Conservation (phyloP, 2,888 invertebrate species). For the Himalopsyche tibetana region DNA sequence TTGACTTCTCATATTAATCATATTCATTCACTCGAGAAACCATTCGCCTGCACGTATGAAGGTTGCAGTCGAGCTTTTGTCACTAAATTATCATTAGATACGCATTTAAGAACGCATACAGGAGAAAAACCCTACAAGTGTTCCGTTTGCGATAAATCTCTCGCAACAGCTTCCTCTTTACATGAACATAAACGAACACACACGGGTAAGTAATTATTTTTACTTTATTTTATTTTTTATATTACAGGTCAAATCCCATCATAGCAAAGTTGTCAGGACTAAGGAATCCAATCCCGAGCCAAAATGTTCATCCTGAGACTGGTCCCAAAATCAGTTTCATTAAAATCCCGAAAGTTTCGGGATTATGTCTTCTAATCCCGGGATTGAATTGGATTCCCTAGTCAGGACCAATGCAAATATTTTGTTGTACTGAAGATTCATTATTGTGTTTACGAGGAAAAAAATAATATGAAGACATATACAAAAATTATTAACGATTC, state of each 20-base stretch:
- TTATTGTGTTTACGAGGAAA: too few species aligned
- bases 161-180: conserved; percentile 65
- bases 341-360: too few species aligned
- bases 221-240: not conserved
- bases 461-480: too few species aligned
- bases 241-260: not conserved
- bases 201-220: conserved; percentile 58
- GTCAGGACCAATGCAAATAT: too few species aligned
- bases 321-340: too few species aligned
- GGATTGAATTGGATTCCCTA: too few species aligned
- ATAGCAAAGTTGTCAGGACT: not conserved
- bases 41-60: conserved; percentile 65
- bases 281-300: too few species aligned
- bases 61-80: conserved; percentile 65
- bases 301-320: too few species aligned
- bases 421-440: too few species aligned
- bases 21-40: conserved; percentile 65
- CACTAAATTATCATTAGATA: conserved; percentile 65
- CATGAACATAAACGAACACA: conserved; percentile 65
- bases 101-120: conserved; percentile 65
- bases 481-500: too few species aligned
- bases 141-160: conserved; percentile 62
- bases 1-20: conserved; percentile 65
- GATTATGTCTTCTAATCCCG: too few species aligned
- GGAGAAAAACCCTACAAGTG: conserved; percentile 66